Evolutionary conservation across 2,113 vertebrate species (phyloP).

Genomic region (Plecotus auritus): DNA sequence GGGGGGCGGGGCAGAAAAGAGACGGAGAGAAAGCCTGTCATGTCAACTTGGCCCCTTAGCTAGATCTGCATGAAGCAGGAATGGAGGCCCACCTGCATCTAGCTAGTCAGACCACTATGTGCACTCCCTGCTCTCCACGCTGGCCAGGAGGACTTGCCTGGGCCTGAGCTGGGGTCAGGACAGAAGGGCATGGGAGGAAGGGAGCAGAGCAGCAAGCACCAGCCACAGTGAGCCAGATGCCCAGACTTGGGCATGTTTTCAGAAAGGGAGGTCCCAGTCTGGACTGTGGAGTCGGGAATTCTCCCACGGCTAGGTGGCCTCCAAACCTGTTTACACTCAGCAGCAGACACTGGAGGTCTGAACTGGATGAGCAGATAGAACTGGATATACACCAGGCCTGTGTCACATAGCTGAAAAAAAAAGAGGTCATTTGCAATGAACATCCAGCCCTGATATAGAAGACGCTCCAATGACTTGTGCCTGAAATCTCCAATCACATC

Average conservation of each 20-base stretch:
- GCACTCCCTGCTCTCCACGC: rapidly evolving
- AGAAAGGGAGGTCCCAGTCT: not conserved
- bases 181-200: not conserved
- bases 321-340: not conserved
- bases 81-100: not conserved
- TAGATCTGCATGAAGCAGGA: not conserved
- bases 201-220: not conserved
- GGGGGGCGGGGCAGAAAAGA: too few relatives aligned
- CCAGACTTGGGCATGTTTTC: not conserved
- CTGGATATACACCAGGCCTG: not conserved
- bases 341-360: not conserved
- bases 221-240: not conserved
- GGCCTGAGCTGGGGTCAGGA: not conserved
- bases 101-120: not conserved
- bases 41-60: too few relatives aligned
- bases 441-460: not conserved
- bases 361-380: rapidly evolving
- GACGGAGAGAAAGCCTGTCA: too few relatives aligned
- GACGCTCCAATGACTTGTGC: not conserved
- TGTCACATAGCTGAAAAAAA: not conserved
- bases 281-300: not conserved
- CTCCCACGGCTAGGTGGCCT: not conserved
- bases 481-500: not conserved
- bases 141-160: not conserved
- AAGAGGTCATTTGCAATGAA: not conserved